A percentile compares a stretch with the other conserved stretches of the same genome.
Conservation (phyloP, 2,113 vertebrate genomes). For the Syngnathoides biaculeatus region DNA sequence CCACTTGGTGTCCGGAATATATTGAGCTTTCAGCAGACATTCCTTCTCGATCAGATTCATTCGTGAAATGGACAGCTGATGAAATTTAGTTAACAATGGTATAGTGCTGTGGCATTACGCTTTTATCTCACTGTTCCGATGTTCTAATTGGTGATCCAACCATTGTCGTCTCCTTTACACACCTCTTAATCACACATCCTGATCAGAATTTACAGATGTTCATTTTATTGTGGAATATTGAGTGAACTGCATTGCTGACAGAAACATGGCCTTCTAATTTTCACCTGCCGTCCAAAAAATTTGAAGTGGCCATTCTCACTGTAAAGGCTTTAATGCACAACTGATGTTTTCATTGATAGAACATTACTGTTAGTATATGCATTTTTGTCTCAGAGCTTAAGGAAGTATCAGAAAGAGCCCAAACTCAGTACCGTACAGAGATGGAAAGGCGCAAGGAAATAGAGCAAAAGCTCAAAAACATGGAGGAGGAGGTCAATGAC, state of each 20-base stretch:
- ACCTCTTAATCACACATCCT: neutral
- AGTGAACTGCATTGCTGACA: too few relatives aligned
- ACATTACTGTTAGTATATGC: neutral
- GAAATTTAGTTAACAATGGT: neutral
- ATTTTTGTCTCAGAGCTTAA: conserved; percentile 76
- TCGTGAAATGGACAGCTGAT: neutral
- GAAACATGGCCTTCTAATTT: too few relatives aligned
- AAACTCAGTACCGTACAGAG: conserved; percentile 77
- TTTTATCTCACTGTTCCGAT: neutral
- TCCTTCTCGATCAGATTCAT: too few relatives aligned
- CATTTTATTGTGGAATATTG: neutral
- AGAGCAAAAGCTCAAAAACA: conserved; percentile 72
- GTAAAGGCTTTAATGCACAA: neutral
- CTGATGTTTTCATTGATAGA: neutral
- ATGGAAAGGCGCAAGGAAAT: conserved; percentile 85
- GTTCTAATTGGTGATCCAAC: neutral
- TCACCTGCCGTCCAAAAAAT: neutral
- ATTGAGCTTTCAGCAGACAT: too few relatives aligned
- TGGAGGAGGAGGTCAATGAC: conserved; percentile 87
- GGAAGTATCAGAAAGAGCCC: conserved; percentile 74
- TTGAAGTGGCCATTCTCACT: neutral
- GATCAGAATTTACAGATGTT: neutral
- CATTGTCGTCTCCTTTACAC: neutral
- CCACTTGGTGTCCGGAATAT: too few relatives aligned
- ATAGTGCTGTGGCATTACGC: neutral